These are phyloP conservation scores for Polydrusus tereticollis DNA, from an alignment of 2,888 invertebrate species.

Conservation along the genomic window DNA sequence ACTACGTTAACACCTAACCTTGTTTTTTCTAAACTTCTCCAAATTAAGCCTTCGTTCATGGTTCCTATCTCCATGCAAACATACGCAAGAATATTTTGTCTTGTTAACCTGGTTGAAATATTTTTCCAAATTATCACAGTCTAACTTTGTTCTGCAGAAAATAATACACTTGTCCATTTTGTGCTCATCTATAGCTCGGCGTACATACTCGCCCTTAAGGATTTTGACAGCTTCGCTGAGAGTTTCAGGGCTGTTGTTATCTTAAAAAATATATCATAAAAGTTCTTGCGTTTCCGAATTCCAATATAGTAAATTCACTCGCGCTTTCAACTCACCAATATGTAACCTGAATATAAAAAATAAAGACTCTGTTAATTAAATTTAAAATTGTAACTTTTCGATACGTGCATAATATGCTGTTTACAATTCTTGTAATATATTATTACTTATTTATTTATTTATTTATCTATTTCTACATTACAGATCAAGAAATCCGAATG, in stretches of 20 bases:
- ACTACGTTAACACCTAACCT: too few species aligned
- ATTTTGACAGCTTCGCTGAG: constrained; percentile 96
- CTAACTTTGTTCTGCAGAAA: constrained; percentile 97
- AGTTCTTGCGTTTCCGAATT: too few species aligned
- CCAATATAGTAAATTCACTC: too few species aligned
- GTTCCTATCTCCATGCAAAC: constrained; percentile 96
- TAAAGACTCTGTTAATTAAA: too few species aligned
- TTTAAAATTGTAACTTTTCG: too few species aligned
- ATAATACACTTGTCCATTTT: constrained; percentile 97
- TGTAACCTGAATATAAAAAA: too few species aligned
- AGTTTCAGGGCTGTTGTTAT: constrained; percentile 86
- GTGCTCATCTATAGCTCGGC: constrained; percentile 91
- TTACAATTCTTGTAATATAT: too few species aligned
- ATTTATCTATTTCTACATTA: too few species aligned
- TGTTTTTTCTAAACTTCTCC: constrained; percentile 84
- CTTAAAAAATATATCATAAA: constrained; percentile 57
- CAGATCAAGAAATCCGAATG: too few species aligned
- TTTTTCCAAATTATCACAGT: constrained; percentile 97
- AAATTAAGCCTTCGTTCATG: constrained; percentile 94
- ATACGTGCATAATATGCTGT: too few species aligned
- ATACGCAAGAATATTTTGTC: constrained; percentile 75
- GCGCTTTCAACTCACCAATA: too few species aligned
- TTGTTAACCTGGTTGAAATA: constrained; percentile 81
- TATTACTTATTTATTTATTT: too few species aligned
- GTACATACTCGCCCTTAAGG: constrained; percentile 96